These are phyloP conservation scores for Hydraecia micacea DNA, from an alignment of 2,888 invertebrate genomes.

Conservation along the genomic window DNA sequence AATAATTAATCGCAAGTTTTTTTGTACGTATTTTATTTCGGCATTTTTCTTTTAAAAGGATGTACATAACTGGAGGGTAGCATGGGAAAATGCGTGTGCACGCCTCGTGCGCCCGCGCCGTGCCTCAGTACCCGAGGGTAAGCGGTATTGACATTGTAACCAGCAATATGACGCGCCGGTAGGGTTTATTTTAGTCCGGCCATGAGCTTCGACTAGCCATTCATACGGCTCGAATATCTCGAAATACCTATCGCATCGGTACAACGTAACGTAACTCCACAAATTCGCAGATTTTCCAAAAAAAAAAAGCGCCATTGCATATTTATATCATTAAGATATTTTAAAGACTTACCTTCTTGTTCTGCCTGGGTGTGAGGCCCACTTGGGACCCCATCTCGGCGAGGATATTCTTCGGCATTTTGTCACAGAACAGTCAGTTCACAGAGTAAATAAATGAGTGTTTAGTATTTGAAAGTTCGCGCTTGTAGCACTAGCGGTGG, in stretches of 20 bases:
- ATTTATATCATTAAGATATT: slow-evolving; percentile 9
- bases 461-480: slow-evolving; percentile 70
- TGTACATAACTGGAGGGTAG: slow-evolving; percentile 16
- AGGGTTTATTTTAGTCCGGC: slow-evolving; percentile 84
- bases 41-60: neutral
- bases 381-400: slow-evolving; percentile 89
- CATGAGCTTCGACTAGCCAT: slow-evolving; percentile 81
- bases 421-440: slow-evolving; percentile 77
- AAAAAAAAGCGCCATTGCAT: slow-evolving; percentile 8
- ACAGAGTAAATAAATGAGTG: slow-evolving; percentile 59
- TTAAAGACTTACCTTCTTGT: slow-evolving; percentile 80
- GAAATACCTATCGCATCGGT: slow-evolving; percentile 56
- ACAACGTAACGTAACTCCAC: slow-evolving; percentile 42
- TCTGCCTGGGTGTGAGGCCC: slow-evolving; percentile 85
- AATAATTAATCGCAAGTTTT: neutral
- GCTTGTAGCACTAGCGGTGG: slow-evolving; percentile 68
- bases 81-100: neutral
- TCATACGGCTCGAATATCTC: slow-evolving; percentile 76
- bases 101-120: slow-evolving; percentile 19
- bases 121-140: slow-evolving; percentile 58
- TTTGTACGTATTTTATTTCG: neutral
- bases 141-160: slow-evolving; percentile 82
- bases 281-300: slow-evolving; percentile 57
- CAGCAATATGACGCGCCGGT: slow-evolving; percentile 74
- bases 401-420: slow-evolving; percentile 87